Conservation (phyloP, 53 echinoderm and acorn worm species). For the Arbacia lixula region DNA sequence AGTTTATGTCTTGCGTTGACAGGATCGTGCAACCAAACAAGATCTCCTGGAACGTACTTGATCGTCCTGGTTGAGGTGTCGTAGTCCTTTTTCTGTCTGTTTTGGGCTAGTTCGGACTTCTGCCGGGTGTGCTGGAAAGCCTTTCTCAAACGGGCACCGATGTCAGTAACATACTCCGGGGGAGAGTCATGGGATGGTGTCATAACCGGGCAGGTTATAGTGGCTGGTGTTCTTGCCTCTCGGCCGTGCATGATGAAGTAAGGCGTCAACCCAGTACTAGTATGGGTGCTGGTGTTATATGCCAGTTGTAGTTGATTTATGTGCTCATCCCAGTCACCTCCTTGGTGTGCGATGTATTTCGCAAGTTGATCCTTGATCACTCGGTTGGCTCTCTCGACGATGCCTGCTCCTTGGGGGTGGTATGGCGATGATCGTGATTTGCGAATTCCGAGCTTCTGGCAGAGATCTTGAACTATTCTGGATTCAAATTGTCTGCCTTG, state of each 20-base stretch:
- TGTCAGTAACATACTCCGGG: not conserved
- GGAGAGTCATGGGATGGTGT: not conserved
- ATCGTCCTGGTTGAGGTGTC: not conserved
- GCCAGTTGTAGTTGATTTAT: conserved; percentile 27
- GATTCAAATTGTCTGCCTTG: conserved; percentile 57
- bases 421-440: conserved; percentile 57
- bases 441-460: conserved; percentile 17
- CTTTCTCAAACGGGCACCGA: not conserved
- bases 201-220: not conserved
- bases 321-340: conserved; percentile 47
- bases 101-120: not conserved
- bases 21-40: conserved; percentile 11
- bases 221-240: conserved; percentile 17
- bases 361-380: conserved; percentile 56
- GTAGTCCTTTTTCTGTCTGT: not conserved
- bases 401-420: conserved; percentile 61
- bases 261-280: conserved; percentile 10
- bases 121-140: not conserved
- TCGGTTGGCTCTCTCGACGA: conserved; percentile 52
- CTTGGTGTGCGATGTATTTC: conserved; percentile 26
- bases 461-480: conserved; percentile 33
- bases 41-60: not conserved
- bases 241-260: conserved; percentile 37
- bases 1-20: not conserved
- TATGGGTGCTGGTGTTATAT: conserved; percentile 41